phyloP scores from a whole-genome alignment of 2,113 vertebrate species.

The Phyllostomus discolor region DNA sequence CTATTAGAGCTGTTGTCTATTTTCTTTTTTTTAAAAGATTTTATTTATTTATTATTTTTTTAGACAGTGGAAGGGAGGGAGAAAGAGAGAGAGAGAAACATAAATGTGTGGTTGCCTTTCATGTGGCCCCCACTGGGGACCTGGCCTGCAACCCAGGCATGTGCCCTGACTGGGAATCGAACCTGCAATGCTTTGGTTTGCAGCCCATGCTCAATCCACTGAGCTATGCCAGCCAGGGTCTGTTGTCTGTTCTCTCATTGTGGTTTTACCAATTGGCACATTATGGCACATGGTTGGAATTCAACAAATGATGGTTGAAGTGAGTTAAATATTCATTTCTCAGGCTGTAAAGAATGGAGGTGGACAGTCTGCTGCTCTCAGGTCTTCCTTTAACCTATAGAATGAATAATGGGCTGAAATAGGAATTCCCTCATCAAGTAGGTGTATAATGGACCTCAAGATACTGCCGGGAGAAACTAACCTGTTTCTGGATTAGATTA shows the following conservation, averaged over 20 bases:
- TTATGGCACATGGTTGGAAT: not conserved
- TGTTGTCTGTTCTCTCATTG: not conserved
- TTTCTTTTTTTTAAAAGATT: too few species aligned
- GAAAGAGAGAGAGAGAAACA: too few species aligned
- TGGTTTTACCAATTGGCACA: not conserved
- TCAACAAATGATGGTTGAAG: not conserved
- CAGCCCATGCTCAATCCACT: too few species aligned
- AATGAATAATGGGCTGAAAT: constrained; percentile 34
- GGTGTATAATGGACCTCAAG: constrained; percentile 17
- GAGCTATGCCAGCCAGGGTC: too few species aligned
- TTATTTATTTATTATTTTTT: too few species aligned
- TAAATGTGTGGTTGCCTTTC: too few species aligned
- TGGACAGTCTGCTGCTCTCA: not conserved
- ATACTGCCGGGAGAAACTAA: not conserved
- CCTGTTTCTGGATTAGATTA: not conserved
- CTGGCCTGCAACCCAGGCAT: too few species aligned
- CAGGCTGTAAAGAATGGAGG: not conserved
- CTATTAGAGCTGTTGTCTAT: not conserved
- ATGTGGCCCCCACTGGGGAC: too few species aligned
- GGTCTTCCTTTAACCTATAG: constrained; percentile 22
- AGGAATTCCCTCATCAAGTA: constrained; percentile 16
- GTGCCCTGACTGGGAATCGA: too few species aligned
- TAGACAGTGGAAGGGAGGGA: too few species aligned
- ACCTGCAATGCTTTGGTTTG: too few species aligned
- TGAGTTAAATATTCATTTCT: constrained; percentile 57